Evolutionary conservation across 2,888 invertebrate species (phyloP), one percentile per base, ranked within the genome.

Genomic region (Ichneumon xanthorius): DNA sequence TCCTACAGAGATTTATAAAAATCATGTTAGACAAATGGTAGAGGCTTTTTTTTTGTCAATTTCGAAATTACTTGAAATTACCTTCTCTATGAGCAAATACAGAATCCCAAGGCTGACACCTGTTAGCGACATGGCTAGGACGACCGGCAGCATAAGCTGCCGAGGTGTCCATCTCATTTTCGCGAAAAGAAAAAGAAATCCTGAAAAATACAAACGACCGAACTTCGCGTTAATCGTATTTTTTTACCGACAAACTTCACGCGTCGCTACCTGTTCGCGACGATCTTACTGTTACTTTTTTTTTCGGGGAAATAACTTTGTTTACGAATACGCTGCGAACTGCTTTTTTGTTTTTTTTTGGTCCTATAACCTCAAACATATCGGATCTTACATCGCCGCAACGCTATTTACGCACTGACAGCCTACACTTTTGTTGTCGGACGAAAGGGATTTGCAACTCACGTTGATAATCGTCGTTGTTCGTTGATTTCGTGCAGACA

Each of bases 61-160:
- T 48, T 48, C 4, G 9, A 40, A 77, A 86, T 95, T 85, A 96
- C 96, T 48, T 1, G 9, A 40, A 77, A 86, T 95, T 85, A 96
- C 96, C 90, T 95, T 96, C 93, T 96, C 96, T 82, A 96, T 95
- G 61, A 97, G 94, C 85, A 96, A 95, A 93, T 97, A 97, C 1
- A 96, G 94, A 86, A 97, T 95, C 89, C 96, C 95, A 19, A 96
- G 96, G 85, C 96, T 96, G 22, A 96, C 95, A n/a, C 96, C 96
- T 88, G 96, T 96, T 82, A 97, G 91, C 0, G 97, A 96, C 76
- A 97, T 92, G 16, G 97, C 97, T 26, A 97, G 92, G 65, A 96
- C 94, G 53, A 96, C 90, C 48, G 97, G 96, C 85, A 96, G 30
- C 40, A 91, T 71, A 6, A 92, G 83, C 72, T 90, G 89, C 70